phyloP scores from a whole-genome alignment of 2,888 invertebrate species.

The Pristionchus mayeri region DNA sequence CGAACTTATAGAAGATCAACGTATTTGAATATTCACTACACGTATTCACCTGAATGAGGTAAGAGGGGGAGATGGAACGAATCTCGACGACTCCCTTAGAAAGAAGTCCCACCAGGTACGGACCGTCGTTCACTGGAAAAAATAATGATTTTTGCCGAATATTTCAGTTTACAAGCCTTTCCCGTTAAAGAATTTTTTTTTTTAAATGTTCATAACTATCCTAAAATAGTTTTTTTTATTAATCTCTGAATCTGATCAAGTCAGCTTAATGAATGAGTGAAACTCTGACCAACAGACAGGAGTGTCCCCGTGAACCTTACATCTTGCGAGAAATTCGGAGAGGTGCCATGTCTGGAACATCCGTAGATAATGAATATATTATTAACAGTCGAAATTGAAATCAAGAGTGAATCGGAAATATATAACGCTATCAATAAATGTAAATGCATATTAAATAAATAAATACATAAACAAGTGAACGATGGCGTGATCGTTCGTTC shows the following conservation, averaged over 20 bases:
- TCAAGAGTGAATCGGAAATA: too few species aligned
- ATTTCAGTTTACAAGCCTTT: too few species aligned
- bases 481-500: neutral
- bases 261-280: neutral
- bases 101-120: slow-evolving; percentile 88
- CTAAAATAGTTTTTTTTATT: neutral
- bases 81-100: slow-evolving; percentile 85
- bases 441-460: too few species aligned
- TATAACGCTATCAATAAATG: too few species aligned
- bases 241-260: neutral
- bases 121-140: slow-evolving; percentile 86
- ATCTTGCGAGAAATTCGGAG: slow-evolving; percentile 1
- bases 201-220: too few species aligned
- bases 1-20: too few species aligned
- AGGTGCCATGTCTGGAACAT: slow-evolving; percentile 41
- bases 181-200: too few species aligned
- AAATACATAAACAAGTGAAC: too few species aligned
- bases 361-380: neutral
- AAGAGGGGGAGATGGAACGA: slow-evolving; percentile 87
- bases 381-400: too few species aligned
- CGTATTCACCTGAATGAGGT: slow-evolving; percentile 87
- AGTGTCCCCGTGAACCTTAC: slow-evolving; percentile 59
- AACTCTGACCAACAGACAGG: slow-evolving; percentile 54
- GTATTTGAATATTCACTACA: too few species aligned
- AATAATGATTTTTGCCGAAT: too few species aligned